Evolutionary conservation across 2,797 vertebrate genomes (phyloP), one percentile per base, ranked within the genome.

Genomic region (Manis pentadactyla): DNA sequence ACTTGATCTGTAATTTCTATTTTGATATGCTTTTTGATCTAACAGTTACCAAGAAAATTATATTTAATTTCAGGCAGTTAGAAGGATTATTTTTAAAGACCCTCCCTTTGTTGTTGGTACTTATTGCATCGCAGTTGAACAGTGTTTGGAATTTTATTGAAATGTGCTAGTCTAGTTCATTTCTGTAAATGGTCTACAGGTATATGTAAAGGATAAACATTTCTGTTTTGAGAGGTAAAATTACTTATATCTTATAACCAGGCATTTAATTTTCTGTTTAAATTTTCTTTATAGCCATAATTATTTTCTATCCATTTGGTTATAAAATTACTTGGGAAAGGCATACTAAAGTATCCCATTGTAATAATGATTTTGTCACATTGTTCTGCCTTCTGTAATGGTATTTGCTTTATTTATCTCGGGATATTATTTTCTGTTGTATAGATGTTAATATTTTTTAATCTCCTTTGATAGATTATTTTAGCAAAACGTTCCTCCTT

Each of bases 321-420:
- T 83, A 87, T 90, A 37, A 87, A 94, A 90, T 87, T 90, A 68
- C 68, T 68, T 87, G 29, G 42, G 39, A 90, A 95, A 90, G 49
- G 25, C 49, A 92, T 34, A 37, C 4, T 83, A 55, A 94, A 75
- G 1, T 79, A 92, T 85, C 7, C 93, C 34, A 79, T 13, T 93
- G 1, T 69, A 90, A 46, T 66, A 71, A 27, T 49, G 8, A 17
- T 73, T 88, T 93, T 88, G 21, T 46, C 42, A 85, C 53, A 74
- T 93, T 92, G 21, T 29, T 87, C 5, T 77, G 79, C 61, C 6
- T n/a, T 81, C 95, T 84, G 29, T 73, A 94, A 9, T 61, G 11
- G 2, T 53, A 61, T 31, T 93, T 77, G 10, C 31, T 90, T 88
- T 90, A 57, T 27, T 8, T 39, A 90, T 74, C 15, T 86, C 63